Conservation (phyloP, 2,113 vertebrate species). For the Pterocles orientalis region DNA sequence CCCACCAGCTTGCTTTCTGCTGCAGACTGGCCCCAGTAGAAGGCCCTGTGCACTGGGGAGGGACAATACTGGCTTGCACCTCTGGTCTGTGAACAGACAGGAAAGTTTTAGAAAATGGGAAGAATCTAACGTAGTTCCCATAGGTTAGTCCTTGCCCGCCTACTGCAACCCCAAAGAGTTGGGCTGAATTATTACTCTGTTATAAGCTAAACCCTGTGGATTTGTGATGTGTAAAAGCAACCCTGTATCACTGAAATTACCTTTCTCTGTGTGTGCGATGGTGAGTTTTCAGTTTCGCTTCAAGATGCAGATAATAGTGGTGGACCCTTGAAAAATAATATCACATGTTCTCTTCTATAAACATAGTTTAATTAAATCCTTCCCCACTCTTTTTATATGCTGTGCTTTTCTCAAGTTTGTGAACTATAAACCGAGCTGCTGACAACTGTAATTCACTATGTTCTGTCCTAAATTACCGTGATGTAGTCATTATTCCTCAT, state of each 20-base stretch:
- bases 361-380: constrained; percentile 29
- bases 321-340: background rate
- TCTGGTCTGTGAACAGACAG: background rate
- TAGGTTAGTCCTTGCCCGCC: background rate
- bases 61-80: background rate
- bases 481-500: constrained; percentile 55
- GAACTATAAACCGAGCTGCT: constrained; percentile 47
- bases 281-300: background rate
- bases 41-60: background rate
- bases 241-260: background rate
- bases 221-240: background rate
- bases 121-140: background rate
- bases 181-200: background rate
- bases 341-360: background rate
- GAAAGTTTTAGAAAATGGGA: background rate
- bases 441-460: constrained; percentile 58
- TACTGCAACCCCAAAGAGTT: background rate
- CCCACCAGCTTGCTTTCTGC: background rate
- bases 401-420: constrained; percentile 25
- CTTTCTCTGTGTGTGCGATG: accelerated
- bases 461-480: constrained; percentile 40
- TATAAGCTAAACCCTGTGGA: background rate
- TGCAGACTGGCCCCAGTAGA: background rate
- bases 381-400: background rate
- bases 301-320: background rate